Base-by-base conservation (phyloP, 2,113 vertebrate species). In the Oncorhynchus gorbuscha region DNA sequence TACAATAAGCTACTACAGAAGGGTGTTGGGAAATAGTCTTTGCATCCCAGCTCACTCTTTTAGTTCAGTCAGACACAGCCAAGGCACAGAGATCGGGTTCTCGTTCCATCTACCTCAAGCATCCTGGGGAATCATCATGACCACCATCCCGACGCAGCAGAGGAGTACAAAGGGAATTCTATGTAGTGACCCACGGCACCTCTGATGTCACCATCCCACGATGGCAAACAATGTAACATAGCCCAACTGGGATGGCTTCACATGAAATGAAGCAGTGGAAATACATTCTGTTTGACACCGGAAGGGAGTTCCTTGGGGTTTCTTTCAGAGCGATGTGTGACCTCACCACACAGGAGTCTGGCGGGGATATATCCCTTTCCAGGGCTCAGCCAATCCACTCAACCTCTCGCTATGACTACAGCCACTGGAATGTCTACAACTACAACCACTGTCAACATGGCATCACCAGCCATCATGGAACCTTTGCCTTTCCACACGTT, bases 301-400 rank as follows among this genome's bases (percentile, higher is more conserved):
- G 80, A 82, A 84, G 81, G 81, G 89, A 87, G 80, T 79, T 88
- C 84, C 78, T 71, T 67, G 73, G 76, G 69, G 62, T 84, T 78
- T 80, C 73, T 75, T 79, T 83, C 76, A 70, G 67, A 65, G 81
- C 84, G 80, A 83, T 86, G 87, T 85, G 78, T 81, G 75, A 88
- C 79, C 82, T 83, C 65, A 73, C 71, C 77, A 62, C 16, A 20
- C 62, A 76, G 85, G 80, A 90, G 85, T 88, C 77, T 72, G 2
- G 75, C 5, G 3, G 51, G 86, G 88, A 75, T 85, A 75, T 85
- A 87, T 73, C 83, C 88, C 83, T 87, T 87, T 87, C 83, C 82
- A 82, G 58, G 35, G 48, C 32, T 73, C 74, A 69, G 26, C 39
- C 71, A 74, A 45, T 55, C 67, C 39, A 2, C 69, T 32, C 82